Base-by-base conservation (phyloP, 2,797 vertebrate species). In the Silurus lanzhouensis region DNA sequence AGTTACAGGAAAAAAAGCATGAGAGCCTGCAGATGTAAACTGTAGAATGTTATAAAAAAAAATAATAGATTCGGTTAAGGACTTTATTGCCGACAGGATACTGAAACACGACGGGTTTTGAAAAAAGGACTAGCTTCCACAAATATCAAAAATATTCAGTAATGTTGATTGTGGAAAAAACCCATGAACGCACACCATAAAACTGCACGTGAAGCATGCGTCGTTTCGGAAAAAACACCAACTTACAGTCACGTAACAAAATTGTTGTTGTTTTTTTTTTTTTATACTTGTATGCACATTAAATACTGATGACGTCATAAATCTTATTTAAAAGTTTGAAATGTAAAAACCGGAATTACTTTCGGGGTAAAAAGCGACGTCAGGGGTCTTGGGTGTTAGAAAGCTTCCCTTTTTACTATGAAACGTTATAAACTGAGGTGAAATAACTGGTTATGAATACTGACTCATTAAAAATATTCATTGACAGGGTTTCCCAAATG, bases 171-270 rank as follows among this genome's bases (percentile, higher is more conserved):
- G 91, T 86, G 91, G 90, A 85, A 25, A 91, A 90, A 91, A 83
- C 86, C 89, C 84, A 83, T 88, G 72, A 91, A 90, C 87, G 91
- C 89, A 92, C 90, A 89, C 90, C 85, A 93, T 93, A 91, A 93
- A 93, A 93, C 90, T 92, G 93, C 91, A 85, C 92, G 87, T 91
- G 91, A 91, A 91, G 93, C 94, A 94, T 92, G 93, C 94, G 91
- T 90, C 89, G 90, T 89, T 92, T 93, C 64, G 90, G 94, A 94
- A 38, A 38, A 38, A 38, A 92, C 89, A 93, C 82, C 89, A 91
- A 91, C 87, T 90, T 91, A 92, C 91, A 90, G 85, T 93, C 93
- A 94, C 90, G 92, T 91, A 92, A 92, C 89, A 90, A 93, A 2
- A n/a, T n/a, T 20, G 5, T 31, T 60, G 22, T 66, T 20, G 5